phyloP scores from a whole-genome alignment of 2,888 invertebrate species.

The Pherbina coryleti region DNA sequence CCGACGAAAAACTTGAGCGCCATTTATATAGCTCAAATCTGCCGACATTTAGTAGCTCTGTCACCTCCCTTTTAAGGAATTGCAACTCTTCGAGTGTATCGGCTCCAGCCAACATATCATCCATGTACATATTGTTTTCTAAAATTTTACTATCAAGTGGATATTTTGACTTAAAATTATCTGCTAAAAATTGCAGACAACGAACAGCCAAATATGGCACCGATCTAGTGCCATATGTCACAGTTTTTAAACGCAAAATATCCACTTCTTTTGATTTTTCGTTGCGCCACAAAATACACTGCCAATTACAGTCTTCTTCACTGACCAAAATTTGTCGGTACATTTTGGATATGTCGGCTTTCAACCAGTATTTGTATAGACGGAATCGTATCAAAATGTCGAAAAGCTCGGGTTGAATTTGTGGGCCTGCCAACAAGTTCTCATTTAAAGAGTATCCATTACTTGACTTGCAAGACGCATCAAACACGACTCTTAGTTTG shows the following conservation, averaged over 20 bases:
- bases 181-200: neutral
- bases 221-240: neutral
- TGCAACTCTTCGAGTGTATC: neutral
- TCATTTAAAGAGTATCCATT: neutral
- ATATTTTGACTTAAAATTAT: neutral
- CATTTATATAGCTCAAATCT: conserved; percentile 11
- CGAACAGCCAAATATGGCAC: conserved; percentile 13
- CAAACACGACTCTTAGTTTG: conserved; percentile 14
- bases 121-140: conserved; percentile 14
- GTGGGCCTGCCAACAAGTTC: neutral
- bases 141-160: neutral
- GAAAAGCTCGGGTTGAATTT: neutral
- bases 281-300: no score
- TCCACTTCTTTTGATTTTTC: neutral
- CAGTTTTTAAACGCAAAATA: no score
- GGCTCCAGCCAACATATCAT: conserved; percentile 5
- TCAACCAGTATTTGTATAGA: conserved; percentile 6
- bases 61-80: neutral
- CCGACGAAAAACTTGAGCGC: neutral
- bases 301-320: neutral
- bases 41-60: neutral
- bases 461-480: conserved; percentile 5
- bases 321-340: conserved; percentile 31
- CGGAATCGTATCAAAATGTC: conserved; percentile 30
- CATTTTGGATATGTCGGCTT: conserved; percentile 32